Percentiles rank a stretch among this genome's conserved stretches.
These are phyloP conservation scores for Cataglyphis cursor DNA, from an alignment of 2,888 invertebrate species.

Conservation along the genomic window DNA sequence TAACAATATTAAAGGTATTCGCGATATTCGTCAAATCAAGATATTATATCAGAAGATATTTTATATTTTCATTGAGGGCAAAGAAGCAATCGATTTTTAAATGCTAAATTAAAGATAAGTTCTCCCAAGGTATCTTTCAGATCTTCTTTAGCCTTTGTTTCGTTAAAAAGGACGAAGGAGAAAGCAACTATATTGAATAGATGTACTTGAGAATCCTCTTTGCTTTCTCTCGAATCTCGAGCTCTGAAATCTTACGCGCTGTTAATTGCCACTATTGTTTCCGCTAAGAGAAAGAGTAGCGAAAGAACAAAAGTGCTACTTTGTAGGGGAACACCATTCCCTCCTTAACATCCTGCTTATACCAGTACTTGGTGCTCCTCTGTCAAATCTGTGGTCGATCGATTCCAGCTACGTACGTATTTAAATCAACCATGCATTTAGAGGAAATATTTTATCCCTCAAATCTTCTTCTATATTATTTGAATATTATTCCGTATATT, in stretches of 20 bases:
- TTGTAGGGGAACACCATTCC: neutral
- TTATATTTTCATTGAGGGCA: neutral
- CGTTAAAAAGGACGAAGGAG: constrained; percentile 54
- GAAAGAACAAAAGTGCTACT: constrained; percentile 11
- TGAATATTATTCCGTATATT: neutral
- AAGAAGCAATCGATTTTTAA: constrained; percentile 46
- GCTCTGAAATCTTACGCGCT: constrained; percentile 75
- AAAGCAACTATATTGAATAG: constrained; percentile 65
- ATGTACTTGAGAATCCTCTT: constrained; percentile 65
- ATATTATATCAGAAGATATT: neutral
- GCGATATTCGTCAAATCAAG: neutral
- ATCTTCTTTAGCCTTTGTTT: constrained; percentile 48
- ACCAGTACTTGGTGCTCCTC: neutral
- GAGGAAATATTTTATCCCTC: neutral
- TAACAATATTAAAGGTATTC: neutral
- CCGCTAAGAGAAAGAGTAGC: constrained; percentile 60
- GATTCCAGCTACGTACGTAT: neutral
- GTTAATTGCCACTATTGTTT: constrained; percentile 79
- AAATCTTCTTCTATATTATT: neutral
- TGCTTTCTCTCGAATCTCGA: constrained; percentile 53
- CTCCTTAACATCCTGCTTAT: neutral
- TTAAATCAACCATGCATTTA: neutral
- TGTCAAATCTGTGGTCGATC: neutral
- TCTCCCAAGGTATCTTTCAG: constrained; percentile 58
- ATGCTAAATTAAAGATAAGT: constrained; percentile 52